A percentile compares a stretch with the other conserved stretches of the same genome.
Conservation (phyloP, 2,888 invertebrate genomes). For the Malacosoma neustria region DNA sequence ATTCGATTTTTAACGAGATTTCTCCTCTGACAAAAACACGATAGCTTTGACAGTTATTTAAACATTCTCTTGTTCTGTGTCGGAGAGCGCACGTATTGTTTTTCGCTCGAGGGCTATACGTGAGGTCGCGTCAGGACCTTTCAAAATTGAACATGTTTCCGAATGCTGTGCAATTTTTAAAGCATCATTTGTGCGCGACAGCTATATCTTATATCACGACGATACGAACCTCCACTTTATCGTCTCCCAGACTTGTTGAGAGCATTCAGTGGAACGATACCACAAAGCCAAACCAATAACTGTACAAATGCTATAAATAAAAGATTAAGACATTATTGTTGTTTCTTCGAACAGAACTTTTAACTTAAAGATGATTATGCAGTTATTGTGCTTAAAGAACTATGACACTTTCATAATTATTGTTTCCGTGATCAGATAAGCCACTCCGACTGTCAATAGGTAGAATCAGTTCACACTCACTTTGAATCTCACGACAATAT, state of each 20-base stretch:
- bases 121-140: constrained; percentile 28
- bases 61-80: constrained; percentile 40
- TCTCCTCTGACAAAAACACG: constrained; percentile 22
- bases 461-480: constrained; percentile 12
- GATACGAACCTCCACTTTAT: constrained; percentile 22
- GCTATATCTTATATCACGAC: constrained; percentile 20
- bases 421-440: constrained; percentile 46
- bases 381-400: constrained; percentile 30
- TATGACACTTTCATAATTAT: constrained; percentile 47
- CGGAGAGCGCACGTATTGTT: constrained; percentile 24
- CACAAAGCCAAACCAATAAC: constrained; percentile 29
- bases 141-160: constrained; percentile 18
- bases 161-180: constrained; percentile 13
- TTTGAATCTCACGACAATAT: constrained; percentile 42
- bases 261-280: constrained; percentile 33
- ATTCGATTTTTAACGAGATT: constrained; percentile 53
- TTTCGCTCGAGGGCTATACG: constrained; percentile 21
- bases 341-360: constrained; percentile 24
- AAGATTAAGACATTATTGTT: constrained; percentile 27
- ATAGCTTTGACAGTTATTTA: constrained; percentile 54
- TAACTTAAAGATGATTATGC: constrained; percentile 34
- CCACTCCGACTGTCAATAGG: constrained; percentile 24
- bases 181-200: constrained; percentile 15
- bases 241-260: constrained; percentile 33
- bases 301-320: constrained; percentile 18